Evolutionary conservation across 2,797 vertebrate genomes (phyloP).

Genomic region (Decapterus maruadsi): DNA sequence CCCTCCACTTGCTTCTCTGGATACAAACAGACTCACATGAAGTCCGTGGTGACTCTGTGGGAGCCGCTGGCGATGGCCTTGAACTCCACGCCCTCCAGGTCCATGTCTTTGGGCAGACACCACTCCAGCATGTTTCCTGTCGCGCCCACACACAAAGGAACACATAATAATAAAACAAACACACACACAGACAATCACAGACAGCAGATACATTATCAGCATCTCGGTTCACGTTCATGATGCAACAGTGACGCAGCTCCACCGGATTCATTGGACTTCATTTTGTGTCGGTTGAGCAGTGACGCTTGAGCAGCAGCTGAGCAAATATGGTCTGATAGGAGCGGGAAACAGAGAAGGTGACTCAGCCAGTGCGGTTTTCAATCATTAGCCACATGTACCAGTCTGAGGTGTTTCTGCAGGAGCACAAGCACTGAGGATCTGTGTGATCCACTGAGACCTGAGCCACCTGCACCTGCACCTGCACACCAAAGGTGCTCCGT

Average conservation of each 20-base stretch:
- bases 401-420: conserved; percentile 11
- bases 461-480: conserved; percentile 31
- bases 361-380: conserved; percentile 52
- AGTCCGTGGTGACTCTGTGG: conserved; percentile 94
- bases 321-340: conserved; percentile 59
- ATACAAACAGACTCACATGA: conserved; percentile 88
- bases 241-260: conserved; percentile 3
- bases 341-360: conserved; percentile 55
- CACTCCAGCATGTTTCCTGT: conserved; percentile 97
- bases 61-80: conserved; percentile 97
- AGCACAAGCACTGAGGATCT: conserved; percentile 11
- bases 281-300: conserved; percentile 18
- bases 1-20: background rate
- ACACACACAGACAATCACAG: conserved; percentile 26
- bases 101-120: conserved; percentile 95
- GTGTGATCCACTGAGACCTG: background rate
- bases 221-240: background rate
- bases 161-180: conserved; percentile 16
- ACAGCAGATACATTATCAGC: conserved; percentile 6
- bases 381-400: conserved; percentile 14
- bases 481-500: conserved; percentile 6
- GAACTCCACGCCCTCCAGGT: conserved; percentile 95
- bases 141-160: conserved; percentile 42
- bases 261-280: conserved; percentile 42
- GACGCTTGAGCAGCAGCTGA: conserved; percentile 57